phyloP scores from a whole-genome alignment of 2,888 invertebrate species.

The Aphodius granarius region DNA sequence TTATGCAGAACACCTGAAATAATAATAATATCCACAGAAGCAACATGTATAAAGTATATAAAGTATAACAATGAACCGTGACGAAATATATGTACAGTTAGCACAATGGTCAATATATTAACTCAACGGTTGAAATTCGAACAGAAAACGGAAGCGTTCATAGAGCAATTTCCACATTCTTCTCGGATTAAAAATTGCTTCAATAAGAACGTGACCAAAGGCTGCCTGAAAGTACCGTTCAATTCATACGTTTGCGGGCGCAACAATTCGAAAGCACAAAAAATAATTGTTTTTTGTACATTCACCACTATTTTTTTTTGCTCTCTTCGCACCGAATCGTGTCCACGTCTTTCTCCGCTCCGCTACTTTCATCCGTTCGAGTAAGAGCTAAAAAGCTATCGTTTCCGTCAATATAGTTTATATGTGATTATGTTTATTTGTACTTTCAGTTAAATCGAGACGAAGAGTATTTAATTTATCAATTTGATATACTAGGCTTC shows the following conservation, averaged over 20 bases:
- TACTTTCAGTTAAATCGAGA: neutral
- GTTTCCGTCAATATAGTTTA: neutral
- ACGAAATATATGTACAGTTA: neutral
- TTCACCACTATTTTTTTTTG: neutral
- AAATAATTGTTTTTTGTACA: neutral
- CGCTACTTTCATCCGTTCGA: neutral
- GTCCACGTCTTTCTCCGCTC: neutral
- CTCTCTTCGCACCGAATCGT: neutral
- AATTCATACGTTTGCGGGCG: constrained; percentile 4
- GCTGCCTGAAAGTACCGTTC: constrained; percentile 7
- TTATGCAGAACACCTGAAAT: neutral
- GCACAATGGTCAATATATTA: neutral
- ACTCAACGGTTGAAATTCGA: neutral
- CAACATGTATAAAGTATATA: neutral
- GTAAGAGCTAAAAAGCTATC: neutral
- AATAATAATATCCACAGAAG: neutral
- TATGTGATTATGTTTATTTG: neutral
- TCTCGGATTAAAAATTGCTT: neutral
- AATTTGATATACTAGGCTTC: too few species aligned
- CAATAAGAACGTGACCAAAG: constrained; percentile 14
- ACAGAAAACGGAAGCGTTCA: neutral
- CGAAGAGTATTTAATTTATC: too few species aligned
- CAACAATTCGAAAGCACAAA: neutral
- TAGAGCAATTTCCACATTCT: neutral
- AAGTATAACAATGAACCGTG: neutral